A percentile compares a stretch with the other conserved stretches of the same genome.
These are phyloP conservation scores for Daktulosphaira vitifoliae DNA, from an alignment of 1,140 invertebrate species.

Conservation along the genomic window DNA sequence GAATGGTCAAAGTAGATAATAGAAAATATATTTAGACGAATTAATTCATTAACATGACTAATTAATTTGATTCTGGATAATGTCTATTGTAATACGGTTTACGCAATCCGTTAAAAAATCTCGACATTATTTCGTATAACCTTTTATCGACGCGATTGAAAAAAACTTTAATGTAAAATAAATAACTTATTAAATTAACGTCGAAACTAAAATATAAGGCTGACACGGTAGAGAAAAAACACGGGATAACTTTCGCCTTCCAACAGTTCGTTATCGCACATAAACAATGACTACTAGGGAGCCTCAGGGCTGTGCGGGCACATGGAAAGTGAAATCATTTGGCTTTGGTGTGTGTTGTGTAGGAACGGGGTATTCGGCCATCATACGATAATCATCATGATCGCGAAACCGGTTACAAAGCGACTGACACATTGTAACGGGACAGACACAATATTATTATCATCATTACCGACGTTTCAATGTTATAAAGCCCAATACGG, in stretches of 20 bases:
- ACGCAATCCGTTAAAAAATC: too few species aligned
- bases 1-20: too few species aligned
- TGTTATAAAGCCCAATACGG: neutral
- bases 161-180: too few species aligned
- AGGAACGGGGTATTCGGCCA: neutral
- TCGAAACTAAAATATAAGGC: too few species aligned
- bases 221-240: constrained; percentile 4
- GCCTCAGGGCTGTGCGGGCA: constrained; percentile 1
- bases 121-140: too few species aligned
- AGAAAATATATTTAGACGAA: too few species aligned
- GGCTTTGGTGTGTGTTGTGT: neutral
- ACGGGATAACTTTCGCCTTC: constrained; percentile 12
- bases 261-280: neutral
- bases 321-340: constrained; percentile 27
- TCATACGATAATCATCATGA: neutral
- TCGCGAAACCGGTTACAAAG: constrained; percentile 16
- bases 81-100: too few species aligned
- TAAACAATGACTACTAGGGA: constrained; percentile 26
- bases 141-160: too few species aligned
- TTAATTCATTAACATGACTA: too few species aligned
- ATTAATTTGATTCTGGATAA: too few species aligned
- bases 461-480: neutral
- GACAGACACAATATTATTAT: constrained; percentile 2
- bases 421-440: constrained; percentile 1
- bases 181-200: too few species aligned